Evolutionary conservation across 2,797 vertebrate species (phyloP).

Genomic region (Naso thynnoides): DNA sequence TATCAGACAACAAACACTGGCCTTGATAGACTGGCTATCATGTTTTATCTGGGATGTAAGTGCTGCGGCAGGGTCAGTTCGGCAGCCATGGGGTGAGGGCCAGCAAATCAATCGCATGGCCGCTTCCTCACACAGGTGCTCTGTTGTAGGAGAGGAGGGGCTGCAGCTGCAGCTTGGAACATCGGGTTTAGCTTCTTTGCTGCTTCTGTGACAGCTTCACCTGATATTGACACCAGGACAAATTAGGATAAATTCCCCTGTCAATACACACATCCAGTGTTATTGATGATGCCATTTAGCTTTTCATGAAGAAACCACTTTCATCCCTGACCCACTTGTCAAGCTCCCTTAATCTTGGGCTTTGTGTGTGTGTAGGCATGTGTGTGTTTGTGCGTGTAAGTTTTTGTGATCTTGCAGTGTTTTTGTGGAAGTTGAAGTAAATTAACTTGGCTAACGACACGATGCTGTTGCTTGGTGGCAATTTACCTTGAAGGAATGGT

Average conservation of each 20-base stretch:
- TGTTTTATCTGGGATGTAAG: slow-evolving; percentile 68
- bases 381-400: background rate
- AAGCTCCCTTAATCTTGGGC: slow-evolving; percentile 39
- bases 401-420: background rate
- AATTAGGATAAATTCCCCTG: slow-evolving; percentile 85
- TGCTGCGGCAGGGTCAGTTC: slow-evolving; percentile 33
- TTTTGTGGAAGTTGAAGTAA: background rate
- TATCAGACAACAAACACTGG: slow-evolving; percentile 42
- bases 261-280: slow-evolving; percentile 78
- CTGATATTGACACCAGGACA: slow-evolving; percentile 85
- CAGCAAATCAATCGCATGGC: slow-evolving; percentile 61
- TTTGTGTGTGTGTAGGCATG: background rate
- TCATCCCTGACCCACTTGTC: slow-evolving; percentile 53
- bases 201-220: slow-evolving; percentile 71
- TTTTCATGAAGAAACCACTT: slow-evolving; percentile 63
- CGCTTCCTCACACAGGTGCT: slow-evolving; percentile 57
- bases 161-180: slow-evolving; percentile 15
- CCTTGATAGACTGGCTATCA: slow-evolving; percentile 69
- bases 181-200: slow-evolving; percentile 11
- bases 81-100: slow-evolving; percentile 47
- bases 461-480: background rate
- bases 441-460: background rate
- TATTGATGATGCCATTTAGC: slow-evolving; percentile 85
- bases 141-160: background rate
- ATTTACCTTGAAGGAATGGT: background rate